Evolutionary conservation across 2,113 vertebrate species (phyloP), one percentile per base, ranked within the genome.

Genomic region (Xiphias gladius): DNA sequence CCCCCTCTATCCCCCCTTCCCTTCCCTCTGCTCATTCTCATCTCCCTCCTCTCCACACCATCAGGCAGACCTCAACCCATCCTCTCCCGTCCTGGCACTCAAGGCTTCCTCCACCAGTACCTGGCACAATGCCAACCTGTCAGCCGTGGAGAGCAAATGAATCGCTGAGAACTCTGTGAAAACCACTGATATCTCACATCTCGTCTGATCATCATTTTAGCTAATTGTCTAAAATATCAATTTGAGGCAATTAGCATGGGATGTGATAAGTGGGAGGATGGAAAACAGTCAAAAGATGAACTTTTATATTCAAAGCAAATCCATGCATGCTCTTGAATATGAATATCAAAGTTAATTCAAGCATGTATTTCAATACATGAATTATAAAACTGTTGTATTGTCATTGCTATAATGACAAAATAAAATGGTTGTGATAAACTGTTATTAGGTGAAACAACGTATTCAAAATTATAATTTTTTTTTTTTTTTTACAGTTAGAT

Each of bases 41-140:
- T 17, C 85, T 46, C 69, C 95, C 96, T 82, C 94, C 81, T 59
- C 86, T 95, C 94, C 95, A 80, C 96, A 79, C 95, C 86, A 84
- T 82, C 89, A 88, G 90, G 89, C 88, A 88, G 89, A 90, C 85
- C 82, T 74, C 81, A 81, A 82, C 81, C 72, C 88, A 95, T 94
- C 96, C 95, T 95, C 95, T 95, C 95, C 68, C 10, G 74, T 83
- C 76, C 86, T 79, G 84, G 83, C 86, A 83, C 88, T 88, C 90
- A 86, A 89, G 76, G 69, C 88, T 83, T 84, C 80, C 95, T 94
- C 90, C 96, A 96, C 97, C 94, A 95, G 95, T 95, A 93, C 94
- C 94, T 97, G 97, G 97, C 97, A 91, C 82, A 30, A 73, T 76
- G 96, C 97, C 97, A 97, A 95, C 91, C 95, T 94, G 94, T 94